phyloP scores from a whole-genome alignment of 2,888 invertebrate genomes.

The Macrosoma leucophasiata region DNA sequence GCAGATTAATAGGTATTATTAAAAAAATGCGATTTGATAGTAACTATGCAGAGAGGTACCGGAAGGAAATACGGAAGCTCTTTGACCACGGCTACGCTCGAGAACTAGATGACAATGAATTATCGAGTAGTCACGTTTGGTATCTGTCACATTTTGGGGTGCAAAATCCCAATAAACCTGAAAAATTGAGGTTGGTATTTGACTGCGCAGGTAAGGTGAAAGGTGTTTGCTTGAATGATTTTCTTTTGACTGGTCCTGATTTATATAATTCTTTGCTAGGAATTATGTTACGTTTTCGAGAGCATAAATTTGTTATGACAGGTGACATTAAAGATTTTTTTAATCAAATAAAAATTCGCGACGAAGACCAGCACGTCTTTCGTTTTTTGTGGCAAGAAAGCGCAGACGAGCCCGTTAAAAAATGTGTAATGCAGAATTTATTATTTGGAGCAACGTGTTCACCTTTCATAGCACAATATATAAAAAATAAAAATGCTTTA shows the following conservation, averaged over 20 bases:
- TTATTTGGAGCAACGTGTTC: conserved; percentile 24
- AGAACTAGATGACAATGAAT: conserved; percentile 18
- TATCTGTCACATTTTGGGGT: conserved; percentile 24
- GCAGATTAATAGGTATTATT: conserved; percentile 12
- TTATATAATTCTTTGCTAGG: conserved; percentile 23
- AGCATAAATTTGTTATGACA: conserved; percentile 12
- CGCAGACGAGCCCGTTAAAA: conserved; percentile 7
- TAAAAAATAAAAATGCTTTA: conserved; percentile 24
- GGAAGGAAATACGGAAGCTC: conserved; percentile 15
- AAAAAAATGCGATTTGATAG: conserved; percentile 13
- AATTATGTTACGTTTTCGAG: conserved; percentile 23
- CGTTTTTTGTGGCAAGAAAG: conserved; percentile 21
- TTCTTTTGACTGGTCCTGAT: conserved; percentile 20
- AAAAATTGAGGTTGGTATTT: conserved; percentile 22
- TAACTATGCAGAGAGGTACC: conserved; percentile 15
- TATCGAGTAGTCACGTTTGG: conserved; percentile 16
- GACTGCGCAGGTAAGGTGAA: conserved; percentile 21
- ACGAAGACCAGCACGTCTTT: conserved; percentile 21
- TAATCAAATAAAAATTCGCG: conserved; percentile 18
- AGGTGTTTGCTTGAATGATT: conserved; percentile 18
- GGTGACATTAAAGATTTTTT: conserved; percentile 24
- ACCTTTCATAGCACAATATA: conserved; percentile 25
- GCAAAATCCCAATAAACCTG: conserved; percentile 21
- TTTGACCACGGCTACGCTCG: conserved; percentile 23
- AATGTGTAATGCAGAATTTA: conserved; percentile 20